Evolutionary conservation across 2,113 vertebrate genomes (phyloP).

Genomic region (Ifrita kowaldi): DNA sequence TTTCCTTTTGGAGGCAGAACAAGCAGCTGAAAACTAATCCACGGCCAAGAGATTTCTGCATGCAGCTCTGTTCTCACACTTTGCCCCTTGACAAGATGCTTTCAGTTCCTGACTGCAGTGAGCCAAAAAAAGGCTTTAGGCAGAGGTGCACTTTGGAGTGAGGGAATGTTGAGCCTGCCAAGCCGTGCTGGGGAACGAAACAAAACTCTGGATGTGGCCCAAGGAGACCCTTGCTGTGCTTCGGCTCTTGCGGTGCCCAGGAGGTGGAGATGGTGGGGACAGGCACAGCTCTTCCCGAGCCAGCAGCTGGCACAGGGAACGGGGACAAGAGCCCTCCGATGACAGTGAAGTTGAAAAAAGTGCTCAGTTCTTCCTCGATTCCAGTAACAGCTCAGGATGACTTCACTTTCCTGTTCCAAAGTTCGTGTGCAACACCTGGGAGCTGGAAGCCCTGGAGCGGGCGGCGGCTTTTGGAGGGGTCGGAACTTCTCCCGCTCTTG

Average conservation of each 20-base stretch:
- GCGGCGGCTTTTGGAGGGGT: neutral
- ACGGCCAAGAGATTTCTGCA: neutral
- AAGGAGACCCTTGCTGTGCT: neutral
- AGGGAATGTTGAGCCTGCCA: neutral
- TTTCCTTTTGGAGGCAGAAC: neutral
- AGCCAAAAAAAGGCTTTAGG: neutral
- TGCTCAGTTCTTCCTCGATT: neutral
- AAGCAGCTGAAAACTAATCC: neutral
- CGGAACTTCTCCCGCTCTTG: neutral
- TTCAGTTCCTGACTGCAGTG: neutral
- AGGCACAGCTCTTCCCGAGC: no score
- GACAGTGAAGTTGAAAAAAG: neutral
- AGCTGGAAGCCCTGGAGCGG: neutral
- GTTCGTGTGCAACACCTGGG: no score
- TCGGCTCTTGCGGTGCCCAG: neutral
- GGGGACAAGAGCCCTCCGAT: neutral
- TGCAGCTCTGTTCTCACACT: neutral
- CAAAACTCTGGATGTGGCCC: neutral
- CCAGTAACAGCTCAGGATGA: neutral
- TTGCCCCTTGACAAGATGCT: accelerated
- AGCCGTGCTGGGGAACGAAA: neutral
- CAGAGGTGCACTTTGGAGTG: neutral
- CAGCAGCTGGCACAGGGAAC: neutral
- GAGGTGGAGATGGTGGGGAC: neutral
- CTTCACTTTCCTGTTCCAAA: neutral